phyloP scores from a whole-genome alignment of 2,797 vertebrate genomes.

The Pantherophis vulpinus region DNA sequence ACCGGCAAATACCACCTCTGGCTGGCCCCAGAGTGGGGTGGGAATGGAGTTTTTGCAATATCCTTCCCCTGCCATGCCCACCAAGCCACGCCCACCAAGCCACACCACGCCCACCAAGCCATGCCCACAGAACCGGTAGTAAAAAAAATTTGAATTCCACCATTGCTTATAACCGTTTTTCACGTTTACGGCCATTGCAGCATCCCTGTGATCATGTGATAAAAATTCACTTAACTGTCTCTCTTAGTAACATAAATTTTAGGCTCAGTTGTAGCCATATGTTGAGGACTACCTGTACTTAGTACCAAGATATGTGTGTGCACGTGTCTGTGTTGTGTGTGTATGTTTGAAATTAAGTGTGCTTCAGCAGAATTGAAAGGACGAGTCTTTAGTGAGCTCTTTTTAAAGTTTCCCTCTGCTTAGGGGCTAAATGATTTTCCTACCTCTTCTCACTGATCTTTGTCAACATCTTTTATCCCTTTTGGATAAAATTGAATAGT shows the following conservation, averaged over 20 bases:
- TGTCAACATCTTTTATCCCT: neutral
- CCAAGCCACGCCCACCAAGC: too few relatives aligned
- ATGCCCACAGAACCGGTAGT: too few relatives aligned
- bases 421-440: neutral
- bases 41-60: too few relatives aligned
- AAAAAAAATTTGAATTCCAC: too few relatives aligned
- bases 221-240: neutral
- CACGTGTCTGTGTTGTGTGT: neutral
- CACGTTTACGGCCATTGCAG: neutral
- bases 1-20: too few relatives aligned
- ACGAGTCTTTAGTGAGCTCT: neutral
- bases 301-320: neutral
- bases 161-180: neutral
- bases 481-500: neutral
- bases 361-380: neutral
- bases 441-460: neutral
- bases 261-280: neutral
- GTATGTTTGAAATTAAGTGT: neutral
- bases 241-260: neutral
- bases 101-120: too few relatives aligned
- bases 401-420: neutral
- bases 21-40: too few relatives aligned
- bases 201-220: neutral
- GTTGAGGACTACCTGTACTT: neutral
- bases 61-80: too few relatives aligned